Conservation (phyloP, 2,113 vertebrate genomes). For the Psettodes erumei region DNA sequence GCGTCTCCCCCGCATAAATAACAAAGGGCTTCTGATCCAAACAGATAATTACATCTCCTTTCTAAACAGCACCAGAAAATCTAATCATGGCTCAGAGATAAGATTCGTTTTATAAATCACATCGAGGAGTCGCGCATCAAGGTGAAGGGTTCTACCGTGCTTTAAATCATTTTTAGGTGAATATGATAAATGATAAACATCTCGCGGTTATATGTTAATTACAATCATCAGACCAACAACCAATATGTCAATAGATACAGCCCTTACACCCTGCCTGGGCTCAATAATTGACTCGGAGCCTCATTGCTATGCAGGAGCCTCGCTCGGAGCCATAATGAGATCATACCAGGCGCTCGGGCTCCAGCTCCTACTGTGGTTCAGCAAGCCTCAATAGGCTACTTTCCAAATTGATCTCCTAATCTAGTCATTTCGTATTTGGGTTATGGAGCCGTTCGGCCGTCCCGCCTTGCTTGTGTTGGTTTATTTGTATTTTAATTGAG, state of each 20-base stretch:
- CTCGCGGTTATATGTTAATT: conserved; percentile 31
- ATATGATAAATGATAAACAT: conserved; percentile 22
- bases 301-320: conserved; percentile 68
- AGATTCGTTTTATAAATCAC: neutral
- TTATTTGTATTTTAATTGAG: conserved; percentile 60
- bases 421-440: conserved; percentile 57
- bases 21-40: conserved; percentile 14
- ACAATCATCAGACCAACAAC: conserved; percentile 42
- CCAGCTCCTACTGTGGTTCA: conserved; percentile 28
- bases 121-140: neutral
- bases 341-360: conserved; percentile 52
- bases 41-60: neutral
- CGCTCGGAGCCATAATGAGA: conserved; percentile 63
- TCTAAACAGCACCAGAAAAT: neutral
- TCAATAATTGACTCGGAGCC: conserved; percentile 51
- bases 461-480: conserved; percentile 25
- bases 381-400: conserved; percentile 31
- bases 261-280: conserved; percentile 2
- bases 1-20: conserved; percentile 10
- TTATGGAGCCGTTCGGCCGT: conserved; percentile 19
- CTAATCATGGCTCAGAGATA: conserved; percentile 2
- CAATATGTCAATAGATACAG: conserved; percentile 46
- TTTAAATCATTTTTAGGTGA: conserved; percentile 23
- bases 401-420: conserved; percentile 55
- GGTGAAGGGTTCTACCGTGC: neutral